These are phyloP conservation scores for Ceratosolen fusciceps DNA, from an alignment of 1,140 invertebrate species.

Conservation along the genomic window DNA sequence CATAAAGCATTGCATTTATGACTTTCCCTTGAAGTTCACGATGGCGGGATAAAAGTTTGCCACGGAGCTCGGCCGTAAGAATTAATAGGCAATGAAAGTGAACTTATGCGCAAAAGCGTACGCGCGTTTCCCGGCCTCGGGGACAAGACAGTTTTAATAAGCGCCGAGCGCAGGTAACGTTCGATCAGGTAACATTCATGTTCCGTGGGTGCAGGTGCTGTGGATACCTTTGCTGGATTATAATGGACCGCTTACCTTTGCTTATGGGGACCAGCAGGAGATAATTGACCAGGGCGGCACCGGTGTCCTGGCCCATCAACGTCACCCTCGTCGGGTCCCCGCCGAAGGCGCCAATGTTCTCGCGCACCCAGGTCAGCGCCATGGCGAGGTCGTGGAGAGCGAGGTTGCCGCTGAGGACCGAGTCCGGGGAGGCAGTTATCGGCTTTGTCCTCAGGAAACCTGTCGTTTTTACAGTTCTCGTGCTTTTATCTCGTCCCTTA, in stretches of 20 bases:
- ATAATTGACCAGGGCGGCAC: slow-evolving; percentile 88
- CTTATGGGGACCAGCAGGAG: slow-evolving; percentile 82
- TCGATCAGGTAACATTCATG: too few relatives aligned
- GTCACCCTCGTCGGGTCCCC: slow-evolving; percentile 86
- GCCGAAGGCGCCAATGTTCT: slow-evolving; percentile 85
- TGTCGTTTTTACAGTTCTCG: slow-evolving; percentile 59
- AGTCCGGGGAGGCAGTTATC: slow-evolving; percentile 69
- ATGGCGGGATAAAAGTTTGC: too few relatives aligned
- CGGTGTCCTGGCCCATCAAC: slow-evolving; percentile 88
- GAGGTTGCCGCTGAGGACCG: slow-evolving; percentile 75
- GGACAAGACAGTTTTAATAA: too few relatives aligned
- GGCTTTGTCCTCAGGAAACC: slow-evolving; percentile 80
- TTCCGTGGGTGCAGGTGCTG: too few relatives aligned
- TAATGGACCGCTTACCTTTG: slow-evolving; percentile 75
- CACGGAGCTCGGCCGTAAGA: too few relatives aligned
- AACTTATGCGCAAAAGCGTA: too few relatives aligned
- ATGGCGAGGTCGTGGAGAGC: slow-evolving; percentile 83
- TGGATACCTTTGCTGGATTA: too few relatives aligned
- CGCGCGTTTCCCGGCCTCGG: too few relatives aligned
- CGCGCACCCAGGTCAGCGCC: slow-evolving; percentile 82
- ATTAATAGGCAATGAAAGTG: too few relatives aligned
- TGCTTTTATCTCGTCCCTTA: neutral
- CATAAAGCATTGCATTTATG: too few relatives aligned
- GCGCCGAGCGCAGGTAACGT: too few relatives aligned
- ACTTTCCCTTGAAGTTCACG: too few relatives aligned